Evolutionary conservation across 1,140 invertebrate species (phyloP), one percentile per base, ranked within the genome.

Genomic region (Leucophenga varia): DNA sequence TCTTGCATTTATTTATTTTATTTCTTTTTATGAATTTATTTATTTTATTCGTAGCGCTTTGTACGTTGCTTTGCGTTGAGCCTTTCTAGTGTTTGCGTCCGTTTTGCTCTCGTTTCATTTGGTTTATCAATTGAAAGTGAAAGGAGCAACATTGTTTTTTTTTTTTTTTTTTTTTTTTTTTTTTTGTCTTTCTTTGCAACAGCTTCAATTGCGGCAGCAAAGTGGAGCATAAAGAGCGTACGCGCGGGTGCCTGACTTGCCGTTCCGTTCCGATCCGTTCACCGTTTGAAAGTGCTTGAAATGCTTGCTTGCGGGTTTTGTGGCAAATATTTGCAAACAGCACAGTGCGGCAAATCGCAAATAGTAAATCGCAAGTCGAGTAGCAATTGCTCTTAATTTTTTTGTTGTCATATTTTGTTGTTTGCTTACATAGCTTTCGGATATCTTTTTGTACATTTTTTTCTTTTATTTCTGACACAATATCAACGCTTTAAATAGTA

Each of bases 311-410:
- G 34, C 42, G 36, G 30, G 10, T 35, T 38, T 42, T 51, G 13
- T n/a, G 13, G 54, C 48, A 67, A 61, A 67, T 59, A 63, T 65
- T 67, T 28, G 12, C 25, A 7, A 28, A 25, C 22, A 6, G 22
- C 22, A 10, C 22, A 25, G 22, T n/a, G 22, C 22, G 22, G 5
- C 22, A 25, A 25, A 5, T 17, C 36, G 39, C 38, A 19, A 41
- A 52, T 44, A 41, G 25, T 14, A 31, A 43, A 21, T 52, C 50
- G 56, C 56, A 67, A 63, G 41, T 59, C 63, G 59, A 63, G 63
- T 63, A 67, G 63, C 63, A 67, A 55, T 67, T 67, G 63, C 63
- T 63, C 63, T 67, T 67, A 63, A 67, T 67, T 67, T 63, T 39
- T 39, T 39, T 35, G 25, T 34, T 67, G 63, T n/a, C n/a, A n/a